Percentiles rank a stretch among this genome's conserved stretches.
Evolutionary conservation across 2,113 vertebrate genomes (phyloP).

Genomic region (Notechis scutatus): DNA sequence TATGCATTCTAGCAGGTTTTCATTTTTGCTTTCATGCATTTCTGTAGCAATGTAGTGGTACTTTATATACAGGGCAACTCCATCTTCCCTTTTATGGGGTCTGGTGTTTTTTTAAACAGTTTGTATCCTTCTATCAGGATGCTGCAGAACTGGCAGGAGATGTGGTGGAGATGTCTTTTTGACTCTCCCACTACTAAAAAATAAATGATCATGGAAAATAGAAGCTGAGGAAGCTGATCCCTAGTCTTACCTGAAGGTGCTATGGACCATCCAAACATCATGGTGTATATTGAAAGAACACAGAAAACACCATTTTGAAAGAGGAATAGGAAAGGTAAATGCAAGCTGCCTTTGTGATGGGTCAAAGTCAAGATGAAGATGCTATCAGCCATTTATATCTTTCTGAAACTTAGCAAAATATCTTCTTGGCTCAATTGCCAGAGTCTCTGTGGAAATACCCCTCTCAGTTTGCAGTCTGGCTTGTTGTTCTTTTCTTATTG

Average conservation of each 20-base stretch:
- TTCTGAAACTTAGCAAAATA: not conserved
- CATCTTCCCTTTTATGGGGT: no score
- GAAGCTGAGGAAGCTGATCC: not conserved
- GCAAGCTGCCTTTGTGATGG: not conserved
- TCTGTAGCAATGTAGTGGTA: no score
- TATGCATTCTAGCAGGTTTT: no score
- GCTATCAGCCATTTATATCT: not conserved
- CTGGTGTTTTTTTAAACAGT: no score
- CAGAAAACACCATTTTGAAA: not conserved
- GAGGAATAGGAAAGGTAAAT: not conserved
- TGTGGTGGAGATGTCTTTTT: not conserved
- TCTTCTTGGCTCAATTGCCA: not conserved
- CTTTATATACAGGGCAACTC: no score
- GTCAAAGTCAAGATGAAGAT: not conserved
- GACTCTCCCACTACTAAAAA: not conserved
- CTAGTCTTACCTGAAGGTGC: not conserved
- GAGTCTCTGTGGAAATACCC: not conserved
- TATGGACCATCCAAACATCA: not conserved
- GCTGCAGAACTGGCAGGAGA: not conserved
- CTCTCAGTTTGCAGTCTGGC: not conserved
- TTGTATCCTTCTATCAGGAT: not conserved
- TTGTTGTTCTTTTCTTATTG: not conserved
- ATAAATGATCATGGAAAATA: not conserved
- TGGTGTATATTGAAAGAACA: not conserved
- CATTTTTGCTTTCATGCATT: no score